A percentile compares a stretch with the other conserved stretches of the same genome.
phyloP scores from a whole-genome alignment of 2,888 invertebrate genomes.

The Acanthosepion lycidas region DNA sequence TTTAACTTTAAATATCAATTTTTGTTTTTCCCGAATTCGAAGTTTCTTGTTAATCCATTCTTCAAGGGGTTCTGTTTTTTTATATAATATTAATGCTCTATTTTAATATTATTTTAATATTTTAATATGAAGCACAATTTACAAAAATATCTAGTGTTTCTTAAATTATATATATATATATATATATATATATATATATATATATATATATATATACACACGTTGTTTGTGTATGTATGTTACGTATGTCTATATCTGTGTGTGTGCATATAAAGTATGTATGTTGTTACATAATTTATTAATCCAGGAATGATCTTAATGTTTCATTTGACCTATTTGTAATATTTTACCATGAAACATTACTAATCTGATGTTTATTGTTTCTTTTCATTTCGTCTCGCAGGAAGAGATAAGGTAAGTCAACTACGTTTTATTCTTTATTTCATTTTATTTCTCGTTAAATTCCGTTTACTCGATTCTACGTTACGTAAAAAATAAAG shows the following conservation, averaged over 20 bases:
- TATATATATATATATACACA: neutral
- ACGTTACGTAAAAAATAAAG: neutral
- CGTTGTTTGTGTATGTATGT: neutral
- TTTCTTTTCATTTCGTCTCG: neutral
- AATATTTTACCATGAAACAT: neutral
- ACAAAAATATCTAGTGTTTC: neutral
- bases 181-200: neutral
- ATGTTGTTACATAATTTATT: neutral
- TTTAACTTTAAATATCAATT: too few species aligned
- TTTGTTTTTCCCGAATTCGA: too few species aligned
- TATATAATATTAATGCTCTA: too few species aligned
- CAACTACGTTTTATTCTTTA: neutral
- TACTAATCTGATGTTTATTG: neutral
- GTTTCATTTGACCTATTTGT: neutral
- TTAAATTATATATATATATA: neutral
- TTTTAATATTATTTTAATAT: too few species aligned
- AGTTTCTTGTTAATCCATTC: too few species aligned
- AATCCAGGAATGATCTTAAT: neutral
- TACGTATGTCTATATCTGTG: too few species aligned
- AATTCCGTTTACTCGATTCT: neutral
- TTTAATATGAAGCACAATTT: too few species aligned
- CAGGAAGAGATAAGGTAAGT: slow-evolving; percentile 38
- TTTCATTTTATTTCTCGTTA: neutral
- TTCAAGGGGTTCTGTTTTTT: too few species aligned
- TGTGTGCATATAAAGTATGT: neutral